Percentiles rank a stretch among this genome's conserved stretches.
phyloP scores from a whole-genome alignment of 2,888 invertebrate genomes.

The Volucella inanis region DNA sequence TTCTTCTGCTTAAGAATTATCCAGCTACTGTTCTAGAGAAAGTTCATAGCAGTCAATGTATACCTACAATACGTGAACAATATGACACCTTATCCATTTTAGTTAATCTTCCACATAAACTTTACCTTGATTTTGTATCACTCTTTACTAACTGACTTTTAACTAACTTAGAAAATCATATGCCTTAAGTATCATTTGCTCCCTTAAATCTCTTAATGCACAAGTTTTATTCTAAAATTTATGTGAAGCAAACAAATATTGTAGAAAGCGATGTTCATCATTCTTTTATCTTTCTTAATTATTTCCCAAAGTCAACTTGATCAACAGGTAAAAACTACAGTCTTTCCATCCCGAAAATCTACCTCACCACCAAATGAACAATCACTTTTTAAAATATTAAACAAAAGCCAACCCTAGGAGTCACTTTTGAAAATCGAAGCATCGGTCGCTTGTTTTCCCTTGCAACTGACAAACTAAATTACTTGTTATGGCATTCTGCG shows the following conservation, averaged over 20 bases:
- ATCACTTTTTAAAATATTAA: constrained; percentile 33
- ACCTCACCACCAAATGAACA: constrained; percentile 10
- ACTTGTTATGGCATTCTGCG: constrained; percentile 77
- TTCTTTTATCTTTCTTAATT: neutral
- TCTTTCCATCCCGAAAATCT: constrained; percentile 3
- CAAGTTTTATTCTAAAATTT: too few species aligned
- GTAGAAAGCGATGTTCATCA: constrained; percentile 1
- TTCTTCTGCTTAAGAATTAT: too few species aligned
- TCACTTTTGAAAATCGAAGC: constrained; percentile 28
- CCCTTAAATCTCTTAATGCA: too few species aligned
- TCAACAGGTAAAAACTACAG: constrained; percentile 46
- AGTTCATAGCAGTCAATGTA: too few species aligned
- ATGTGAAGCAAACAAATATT: neutral
- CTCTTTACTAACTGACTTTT: too few species aligned
- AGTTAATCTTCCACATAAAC: too few species aligned
- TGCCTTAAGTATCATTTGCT: too few species aligned
- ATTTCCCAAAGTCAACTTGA: neutral
- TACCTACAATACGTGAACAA: too few species aligned
- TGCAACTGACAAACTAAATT: constrained; percentile 74
- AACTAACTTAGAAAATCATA: too few species aligned
- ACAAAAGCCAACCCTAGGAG: constrained; percentile 50
- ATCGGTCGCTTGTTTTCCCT: constrained; percentile 49
- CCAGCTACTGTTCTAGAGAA: too few species aligned
- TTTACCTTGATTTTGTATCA: too few species aligned
- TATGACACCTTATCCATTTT: too few species aligned